These are phyloP conservation scores for Natator depressus DNA, from an alignment of 2,113 vertebrate genomes.

Conservation along the genomic window DNA sequence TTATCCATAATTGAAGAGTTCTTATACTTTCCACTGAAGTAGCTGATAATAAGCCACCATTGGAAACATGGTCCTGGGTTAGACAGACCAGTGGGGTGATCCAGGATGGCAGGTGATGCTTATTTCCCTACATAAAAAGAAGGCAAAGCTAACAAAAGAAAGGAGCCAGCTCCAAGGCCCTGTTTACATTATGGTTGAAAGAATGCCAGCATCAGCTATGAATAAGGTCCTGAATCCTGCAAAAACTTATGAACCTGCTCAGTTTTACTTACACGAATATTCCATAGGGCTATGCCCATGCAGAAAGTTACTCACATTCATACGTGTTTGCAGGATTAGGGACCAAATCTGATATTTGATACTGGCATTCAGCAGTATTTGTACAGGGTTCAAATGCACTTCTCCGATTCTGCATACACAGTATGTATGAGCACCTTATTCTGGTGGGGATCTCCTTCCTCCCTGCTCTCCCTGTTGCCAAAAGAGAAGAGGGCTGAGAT, in stretches of 20 bases:
- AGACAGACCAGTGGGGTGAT: accelerated
- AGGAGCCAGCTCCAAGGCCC: not conserved
- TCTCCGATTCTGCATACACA: not conserved
- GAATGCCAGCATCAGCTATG: not conserved
- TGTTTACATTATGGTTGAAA: not conserved
- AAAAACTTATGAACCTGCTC: not conserved
- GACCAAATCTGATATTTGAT: constrained; percentile 4
- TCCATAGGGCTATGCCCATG: not conserved
- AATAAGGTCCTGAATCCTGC: not conserved
- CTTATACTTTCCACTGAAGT: not conserved
- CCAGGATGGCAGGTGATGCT: accelerated
- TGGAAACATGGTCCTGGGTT: not conserved
- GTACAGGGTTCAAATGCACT: not conserved
- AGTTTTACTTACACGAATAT: not conserved
- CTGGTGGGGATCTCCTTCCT: not conserved
- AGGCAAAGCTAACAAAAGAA: not conserved
- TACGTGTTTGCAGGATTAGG: not conserved
- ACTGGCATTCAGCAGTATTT: not conserved
- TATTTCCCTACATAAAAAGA: not conserved
- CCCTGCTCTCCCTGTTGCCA: not conserved
- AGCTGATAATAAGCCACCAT: not conserved
- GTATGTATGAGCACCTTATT: accelerated
- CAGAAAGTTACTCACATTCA: not conserved
- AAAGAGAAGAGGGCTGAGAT: constrained; percentile 1
- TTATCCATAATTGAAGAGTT: not conserved